Evolutionary conservation across 2,888 invertebrate species (phyloP), one percentile per base, ranked within the genome.

Genomic region (Protula sp.): DNA sequence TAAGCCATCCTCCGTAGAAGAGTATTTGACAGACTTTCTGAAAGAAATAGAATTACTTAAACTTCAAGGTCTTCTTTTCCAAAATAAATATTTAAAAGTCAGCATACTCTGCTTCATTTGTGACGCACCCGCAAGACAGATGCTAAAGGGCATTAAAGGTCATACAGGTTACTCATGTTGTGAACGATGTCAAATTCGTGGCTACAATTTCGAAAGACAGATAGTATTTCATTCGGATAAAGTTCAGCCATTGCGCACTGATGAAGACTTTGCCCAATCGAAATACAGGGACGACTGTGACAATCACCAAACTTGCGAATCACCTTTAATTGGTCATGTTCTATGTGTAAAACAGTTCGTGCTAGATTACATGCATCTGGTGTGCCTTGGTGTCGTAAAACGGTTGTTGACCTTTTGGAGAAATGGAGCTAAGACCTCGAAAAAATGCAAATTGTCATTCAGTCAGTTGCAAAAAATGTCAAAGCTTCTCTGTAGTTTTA

Each of bases 311-410:
- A 50, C n/a, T 57, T 68, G 66, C 1, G 28, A 5, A 24, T 67
- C 67, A n/a, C 67, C 69, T 28, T 63, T 72, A n/a, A 51, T 19
- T 24, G 53, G 59, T 19, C 48, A 70, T 9, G 28, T 72, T 54
- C 65, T 68, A 1, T 55, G 69, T 61, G 63, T 72, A n/a, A 38
- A 62, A 14, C 63, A 68, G 47, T 69, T 76, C 63, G 69, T 71
- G 3, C 47, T 74, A 5, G 75, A 77, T 59, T 72, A 70, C 53
- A 76, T 77, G 76, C 75, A 77, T 58, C 63, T 71, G 4, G 68
- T 72, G 2, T 74, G 72, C 54, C 55, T 74, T 5, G 76, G 76
- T 55, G 71, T 75, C 3, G 58, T 65, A 30, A 69, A 63, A 59
- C 56, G 65, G 26, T 27, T 71, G 2, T 27, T 72, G 30, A 9